Percentiles rank a stretch among this genome's conserved stretches.
phyloP scores from a whole-genome alignment of 2,888 invertebrate genomes.

The Andrena bicolor region DNA sequence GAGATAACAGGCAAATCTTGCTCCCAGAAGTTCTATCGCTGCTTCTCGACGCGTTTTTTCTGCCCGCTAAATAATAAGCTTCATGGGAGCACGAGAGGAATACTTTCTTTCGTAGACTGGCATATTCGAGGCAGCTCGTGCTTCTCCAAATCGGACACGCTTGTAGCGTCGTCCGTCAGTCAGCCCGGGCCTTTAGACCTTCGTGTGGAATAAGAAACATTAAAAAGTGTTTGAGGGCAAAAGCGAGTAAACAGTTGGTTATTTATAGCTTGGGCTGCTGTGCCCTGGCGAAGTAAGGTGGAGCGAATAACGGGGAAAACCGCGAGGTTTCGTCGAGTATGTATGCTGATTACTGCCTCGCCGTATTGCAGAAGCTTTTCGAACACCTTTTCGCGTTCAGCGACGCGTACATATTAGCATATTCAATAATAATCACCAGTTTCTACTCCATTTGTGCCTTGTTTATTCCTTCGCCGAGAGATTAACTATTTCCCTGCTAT shows the following conservation, averaged over 20 bases:
- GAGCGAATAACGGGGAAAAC: conserved; percentile 74
- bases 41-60: conserved; percentile 30
- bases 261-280: conserved; percentile 70
- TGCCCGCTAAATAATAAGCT: not conserved
- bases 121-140: not conserved
- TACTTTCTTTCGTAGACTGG: conserved; percentile 2
- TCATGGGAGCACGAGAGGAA: not conserved
- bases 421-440: not conserved
- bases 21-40: conserved; percentile 29
- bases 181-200: conserved; percentile 50
- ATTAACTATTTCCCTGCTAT: not conserved
- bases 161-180: conserved; percentile 18
- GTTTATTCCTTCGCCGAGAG: not conserved
- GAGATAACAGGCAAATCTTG: conserved; percentile 63
- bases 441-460: not conserved
- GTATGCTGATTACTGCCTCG: conserved; percentile 22
- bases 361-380: not conserved
- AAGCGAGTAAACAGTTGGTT: conserved; percentile 76
- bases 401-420: not conserved
- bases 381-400: not conserved
- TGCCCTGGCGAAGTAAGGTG: conserved; percentile 69
- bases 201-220: conserved; percentile 67
- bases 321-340: conserved; percentile 52
- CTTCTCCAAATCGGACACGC: conserved; percentile 25
- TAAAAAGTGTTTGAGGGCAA: conserved; percentile 76